Base-by-base conservation (phyloP, 2,888 invertebrate species). In the Lordiphosa fenestrarum region DNA sequence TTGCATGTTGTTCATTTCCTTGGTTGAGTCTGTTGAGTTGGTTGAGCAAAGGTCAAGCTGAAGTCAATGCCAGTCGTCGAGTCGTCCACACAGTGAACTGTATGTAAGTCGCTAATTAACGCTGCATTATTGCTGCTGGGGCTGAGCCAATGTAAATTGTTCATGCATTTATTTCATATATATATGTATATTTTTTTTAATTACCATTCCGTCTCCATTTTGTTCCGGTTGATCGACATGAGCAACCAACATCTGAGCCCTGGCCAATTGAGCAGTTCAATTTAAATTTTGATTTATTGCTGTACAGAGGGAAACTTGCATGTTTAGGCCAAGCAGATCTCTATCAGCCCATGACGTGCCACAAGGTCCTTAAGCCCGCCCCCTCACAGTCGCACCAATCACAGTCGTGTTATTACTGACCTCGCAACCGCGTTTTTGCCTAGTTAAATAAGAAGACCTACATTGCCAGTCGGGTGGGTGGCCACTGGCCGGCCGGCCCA, bases 281-380 rank as follows among this genome's bases (percentile, higher is more conserved):
- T 67, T 63, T 60, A 49, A 53, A 48, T 71, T 68, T 62, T 80
- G 83, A 72, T 83, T 76, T 69, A 72, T 83, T 72, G 59, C 51
- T 50, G 39, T 62, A 60, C 63, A 7, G 6, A 36, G 15, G 15
- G 69, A 50, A 38, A 56, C 58, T 70, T 66, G 52, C 62, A 36
- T 33, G 35, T 15, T 35, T 33, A 13, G 40, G 52, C n/a, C 30
- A 30, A 10, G 3, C 12, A 55, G 67, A 73, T 81, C 49, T 47
- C 58, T 50, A 76, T 81, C 73, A 13, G 15, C 7, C 25, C 25
- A 25, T 25, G 7, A 25, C 25, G 25, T 25, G 25, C 25, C 7
- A 7, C 19, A 71, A 62, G 62, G 82, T 73, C 74, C 77, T 74
- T 68, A n/a, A 36, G 30, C 30, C 13, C 5, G 15, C 23, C 41